Base-by-base conservation (phyloP, 2,113 vertebrate species). In the Mus spicilegus region DNA sequence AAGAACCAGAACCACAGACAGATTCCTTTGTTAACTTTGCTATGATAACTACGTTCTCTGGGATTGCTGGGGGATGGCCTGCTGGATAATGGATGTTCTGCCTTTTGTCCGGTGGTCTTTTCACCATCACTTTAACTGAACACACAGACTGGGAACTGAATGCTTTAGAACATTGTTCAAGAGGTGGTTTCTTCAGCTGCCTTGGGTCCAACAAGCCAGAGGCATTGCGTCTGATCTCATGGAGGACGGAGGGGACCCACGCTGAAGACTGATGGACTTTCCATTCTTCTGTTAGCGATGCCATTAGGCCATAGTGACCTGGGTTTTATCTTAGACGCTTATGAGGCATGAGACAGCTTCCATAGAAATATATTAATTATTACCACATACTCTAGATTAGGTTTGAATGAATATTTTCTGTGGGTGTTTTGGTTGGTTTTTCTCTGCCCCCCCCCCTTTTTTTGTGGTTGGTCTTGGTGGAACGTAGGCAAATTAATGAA, bases 131-230 rank as follows among this genome's bases (percentile, higher is more conserved):
- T 98, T 97, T 96, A 98, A 97, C 98, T 96, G 95, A 96, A 92
- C 94, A 70, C 94, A 97, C 97, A 82, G 97, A 98, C 97, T 97
- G 94, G 94, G 93, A 97, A 98, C 93, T 98, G 97, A 97, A 97
- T 97, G 98, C 97, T 98, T 98, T 97, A 96, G 96, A 98, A 96
- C 97, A 95, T 98, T 97, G 96, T 98, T 98, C 97, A 97, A 95
- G 96, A 97, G 94, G 54, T 97, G 98, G 95, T 98, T 95, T 98
- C 97, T 98, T 97, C 96, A 97, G 97, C 97, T 98, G 98, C 96
- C 97, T 97, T 98, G 97, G 97, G 98, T 98, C 98, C 98, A 98
- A 99, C 98, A 98, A 99, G 99, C 99, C 99, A 99, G 99, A 99
- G 99, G 98, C 98, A 98, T 98, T 98, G 98, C 99, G 98, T 98